Conservation (phyloP, 2,797 vertebrate genomes). For the Neolamprologus multifasciatus region DNA sequence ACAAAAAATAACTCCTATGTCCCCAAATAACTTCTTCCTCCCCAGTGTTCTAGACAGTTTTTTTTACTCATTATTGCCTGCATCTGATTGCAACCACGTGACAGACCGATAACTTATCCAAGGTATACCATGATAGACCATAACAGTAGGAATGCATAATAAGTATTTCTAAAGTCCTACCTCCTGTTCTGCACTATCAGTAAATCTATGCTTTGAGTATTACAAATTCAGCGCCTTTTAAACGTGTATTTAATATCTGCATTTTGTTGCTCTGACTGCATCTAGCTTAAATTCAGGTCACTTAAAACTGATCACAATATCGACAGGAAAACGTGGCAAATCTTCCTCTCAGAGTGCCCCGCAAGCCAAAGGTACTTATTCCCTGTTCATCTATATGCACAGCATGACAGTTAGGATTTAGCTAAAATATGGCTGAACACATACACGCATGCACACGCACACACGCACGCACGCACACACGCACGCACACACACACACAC, state of each 20-base stretch:
- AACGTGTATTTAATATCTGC: background rate
- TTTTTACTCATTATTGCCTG: background rate
- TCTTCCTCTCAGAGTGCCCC: background rate
- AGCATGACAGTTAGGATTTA: background rate
- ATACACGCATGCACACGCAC: accelerated
- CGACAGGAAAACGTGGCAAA: background rate
- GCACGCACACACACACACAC: accelerated
- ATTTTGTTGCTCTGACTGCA: background rate
- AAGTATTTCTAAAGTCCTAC: background rate
- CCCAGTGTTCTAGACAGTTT: background rate
- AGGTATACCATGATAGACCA: background rate
- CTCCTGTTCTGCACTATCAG: background rate
- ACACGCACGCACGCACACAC: background rate
- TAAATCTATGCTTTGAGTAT: background rate
- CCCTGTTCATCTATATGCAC: background rate
- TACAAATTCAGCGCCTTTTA: background rate
- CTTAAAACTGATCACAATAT: background rate
- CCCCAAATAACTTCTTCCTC: background rate
- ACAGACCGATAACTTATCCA: background rate
- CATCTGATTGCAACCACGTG: background rate
- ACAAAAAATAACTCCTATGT: background rate
- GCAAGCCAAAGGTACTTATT: background rate
- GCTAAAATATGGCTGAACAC: background rate
- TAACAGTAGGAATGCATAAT: background rate
- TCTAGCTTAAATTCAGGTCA: background rate